phyloP scores from a whole-genome alignment of 2,113 vertebrate genomes.

The Vireo altiloquus region DNA sequence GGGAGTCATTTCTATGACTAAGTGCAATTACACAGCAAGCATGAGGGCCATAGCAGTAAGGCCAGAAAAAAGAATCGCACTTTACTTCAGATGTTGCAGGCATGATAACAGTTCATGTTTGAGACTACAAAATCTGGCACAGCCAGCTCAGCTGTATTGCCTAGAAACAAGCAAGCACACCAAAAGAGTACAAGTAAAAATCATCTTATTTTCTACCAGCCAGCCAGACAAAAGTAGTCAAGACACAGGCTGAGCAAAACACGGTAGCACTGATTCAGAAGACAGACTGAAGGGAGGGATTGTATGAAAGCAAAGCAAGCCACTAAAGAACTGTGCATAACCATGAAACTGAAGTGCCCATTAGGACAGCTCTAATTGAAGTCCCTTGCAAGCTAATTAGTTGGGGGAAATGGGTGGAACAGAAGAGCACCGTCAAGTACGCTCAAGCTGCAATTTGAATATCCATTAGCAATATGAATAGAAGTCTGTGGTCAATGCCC shows the following conservation, averaged over 20 bases:
- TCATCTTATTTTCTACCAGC: background rate
- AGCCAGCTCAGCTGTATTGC: background rate
- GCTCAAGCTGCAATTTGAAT: background rate
- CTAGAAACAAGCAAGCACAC: background rate
- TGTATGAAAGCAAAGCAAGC: background rate
- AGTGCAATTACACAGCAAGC: background rate
- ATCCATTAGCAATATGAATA: conserved; percentile 26
- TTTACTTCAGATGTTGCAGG: background rate
- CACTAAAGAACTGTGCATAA: background rate
- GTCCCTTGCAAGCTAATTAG: background rate
- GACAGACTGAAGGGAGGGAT: background rate
- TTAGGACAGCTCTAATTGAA: conserved; percentile 1
- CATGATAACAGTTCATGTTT: background rate
- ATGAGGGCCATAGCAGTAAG: background rate
- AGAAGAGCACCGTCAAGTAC: background rate
- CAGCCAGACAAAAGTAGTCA: background rate
- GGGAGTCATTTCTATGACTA: background rate
- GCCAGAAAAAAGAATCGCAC: background rate
- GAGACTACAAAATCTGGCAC: background rate
- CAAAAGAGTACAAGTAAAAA: background rate
- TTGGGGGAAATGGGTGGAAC: conserved; percentile 8
- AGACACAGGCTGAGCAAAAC: background rate
- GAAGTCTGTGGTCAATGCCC: conserved; percentile 1
- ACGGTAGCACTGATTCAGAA: background rate
- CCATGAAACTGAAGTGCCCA: background rate